These are phyloP conservation scores for Pristionchus fissidentatus DNA, from an alignment of 2,888 invertebrate species.

Conservation along the genomic window DNA sequence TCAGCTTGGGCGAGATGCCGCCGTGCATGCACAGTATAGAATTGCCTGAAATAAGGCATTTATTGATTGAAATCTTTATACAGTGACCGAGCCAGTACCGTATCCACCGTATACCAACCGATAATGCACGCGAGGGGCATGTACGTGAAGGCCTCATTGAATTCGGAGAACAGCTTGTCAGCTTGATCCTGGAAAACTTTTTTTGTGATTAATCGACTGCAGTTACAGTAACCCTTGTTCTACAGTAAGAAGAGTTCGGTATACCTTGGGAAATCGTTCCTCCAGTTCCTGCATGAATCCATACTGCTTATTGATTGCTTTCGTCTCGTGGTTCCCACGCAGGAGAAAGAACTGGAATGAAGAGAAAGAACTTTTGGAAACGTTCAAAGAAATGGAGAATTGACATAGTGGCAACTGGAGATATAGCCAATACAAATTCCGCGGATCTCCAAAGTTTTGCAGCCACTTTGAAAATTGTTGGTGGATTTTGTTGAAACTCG, in stretches of 20 bases:
- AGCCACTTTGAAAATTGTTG: too few species aligned
- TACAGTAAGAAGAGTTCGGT: too few species aligned
- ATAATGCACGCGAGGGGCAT: slow-evolving; percentile 36
- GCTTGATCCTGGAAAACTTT: neutral
- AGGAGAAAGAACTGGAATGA: slow-evolving; percentile 29
- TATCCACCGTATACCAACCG: neutral
- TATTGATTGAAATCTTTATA: neutral
- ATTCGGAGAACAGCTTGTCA: neutral
- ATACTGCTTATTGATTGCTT: slow-evolving; percentile 22
- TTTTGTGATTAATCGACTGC: neutral
- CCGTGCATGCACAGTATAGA: slow-evolving; percentile 34
- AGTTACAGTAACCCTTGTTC: neutral
- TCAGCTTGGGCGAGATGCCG: slow-evolving; percentile 40
- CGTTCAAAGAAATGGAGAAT: neutral
- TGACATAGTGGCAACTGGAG: neutral
- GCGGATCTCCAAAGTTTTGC: too few species aligned
- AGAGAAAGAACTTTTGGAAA: neutral
- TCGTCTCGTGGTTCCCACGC: slow-evolving; percentile 39
- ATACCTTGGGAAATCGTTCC: slow-evolving; percentile 34
- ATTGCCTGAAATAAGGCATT: neutral
- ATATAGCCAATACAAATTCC: neutral
- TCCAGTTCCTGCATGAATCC: slow-evolving; percentile 18
- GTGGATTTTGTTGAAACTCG: too few species aligned
- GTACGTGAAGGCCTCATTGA: slow-evolving; percentile 36
- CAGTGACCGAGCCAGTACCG: neutral